Base-by-base conservation (phyloP, 2,888 invertebrate species). In the Tineola bisselliella region DNA sequence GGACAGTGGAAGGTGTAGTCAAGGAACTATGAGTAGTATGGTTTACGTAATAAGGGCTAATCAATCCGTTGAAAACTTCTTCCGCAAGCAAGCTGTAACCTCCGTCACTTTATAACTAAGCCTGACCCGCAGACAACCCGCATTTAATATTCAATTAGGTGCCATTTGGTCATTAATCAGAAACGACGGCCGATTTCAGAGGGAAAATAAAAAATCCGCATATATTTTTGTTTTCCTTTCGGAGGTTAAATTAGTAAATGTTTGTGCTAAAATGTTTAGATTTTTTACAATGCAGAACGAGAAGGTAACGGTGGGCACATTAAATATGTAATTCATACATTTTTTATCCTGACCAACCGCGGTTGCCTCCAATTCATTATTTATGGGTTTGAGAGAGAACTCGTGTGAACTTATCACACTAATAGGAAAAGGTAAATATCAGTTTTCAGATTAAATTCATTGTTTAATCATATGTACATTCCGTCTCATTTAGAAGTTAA, bases 131-230 rank as follows among this genome's bases (percentile, higher is more conserved):
- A 72, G 74, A 70, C 74, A 70, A 70, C 48, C 68, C 72, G 63
- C 75, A 72, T 78, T 79, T 76, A 79, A 79, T 79, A 79, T 79
- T 79, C 79, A 79, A 78, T 79, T 78, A 77, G 73, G 72, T 70
- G 66, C 70, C 71, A 72, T 77, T 79, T 72, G 72, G 66, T 70
- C 75, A 76, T 78, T 76, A 73, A 73, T 79, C 77, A 76, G 71
- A 48, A 48, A 48, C 48, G 48, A 48, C 48, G 48, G 48, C 15
- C 48, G 48, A 48, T 17, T 48, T 48, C 12, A 38, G 38, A 38
- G 38, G 38, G 11, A 25, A 38, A 38, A 38, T 38, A n/a, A 38
- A 38, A 38, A 6, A n/a, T 12, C 38, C 3, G 10, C 3, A 38
- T 38, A 10, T 2, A 38, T 38, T 38, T 38, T 38, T 10, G 10